A percentile compares a stretch with the other conserved stretches of the same genome.
phyloP scores from a whole-genome alignment of 2,113 vertebrate genomes.

The Nesogale talazaci region DNA sequence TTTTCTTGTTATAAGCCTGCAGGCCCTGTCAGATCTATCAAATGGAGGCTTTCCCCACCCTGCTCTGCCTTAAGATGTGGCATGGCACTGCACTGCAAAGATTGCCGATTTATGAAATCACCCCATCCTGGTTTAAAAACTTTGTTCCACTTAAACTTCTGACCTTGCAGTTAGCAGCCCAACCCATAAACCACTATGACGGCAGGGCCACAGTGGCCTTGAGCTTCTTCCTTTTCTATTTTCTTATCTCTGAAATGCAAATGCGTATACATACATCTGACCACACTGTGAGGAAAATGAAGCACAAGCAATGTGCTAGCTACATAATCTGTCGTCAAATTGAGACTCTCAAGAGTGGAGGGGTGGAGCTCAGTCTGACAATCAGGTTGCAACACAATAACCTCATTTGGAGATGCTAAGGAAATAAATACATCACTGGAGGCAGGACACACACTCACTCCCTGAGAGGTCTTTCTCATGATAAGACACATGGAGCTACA shows the following conservation, averaged over 20 bases:
- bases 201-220: background rate
- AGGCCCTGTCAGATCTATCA: background rate
- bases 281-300: background rate
- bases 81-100: background rate
- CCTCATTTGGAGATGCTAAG: no score
- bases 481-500: no score
- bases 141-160: background rate
- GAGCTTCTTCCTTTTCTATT: background rate
- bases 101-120: background rate
- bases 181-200: no score
- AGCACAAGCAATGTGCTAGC: accelerated
- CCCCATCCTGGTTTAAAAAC: background rate
- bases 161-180: background rate
- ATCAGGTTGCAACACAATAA: no score
- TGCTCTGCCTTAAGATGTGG: background rate
- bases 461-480: no score
- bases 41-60: background rate
- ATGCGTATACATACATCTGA: background rate
- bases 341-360: no score
- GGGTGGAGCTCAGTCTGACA: no score
- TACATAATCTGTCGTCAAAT: no score
- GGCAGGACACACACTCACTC: no score
- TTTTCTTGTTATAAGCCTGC: background rate
- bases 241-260: background rate
- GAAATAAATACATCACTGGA: no score